Base-by-base conservation (phyloP, 2,797 vertebrate genomes). In the Cynodonichthys magdalenae region DNA sequence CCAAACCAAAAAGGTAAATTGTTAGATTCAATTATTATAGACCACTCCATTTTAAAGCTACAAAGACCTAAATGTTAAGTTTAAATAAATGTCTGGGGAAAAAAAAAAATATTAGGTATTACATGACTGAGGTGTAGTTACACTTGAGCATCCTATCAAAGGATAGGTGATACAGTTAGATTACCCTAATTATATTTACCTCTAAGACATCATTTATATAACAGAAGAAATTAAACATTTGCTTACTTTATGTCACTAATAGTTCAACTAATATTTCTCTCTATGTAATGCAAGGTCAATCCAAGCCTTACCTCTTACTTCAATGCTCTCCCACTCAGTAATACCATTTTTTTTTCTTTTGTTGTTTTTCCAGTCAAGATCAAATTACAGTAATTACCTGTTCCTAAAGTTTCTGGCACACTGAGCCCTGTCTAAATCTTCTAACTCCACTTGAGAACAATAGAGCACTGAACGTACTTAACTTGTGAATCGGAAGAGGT, bases 331-430 rank as follows among this genome's bases (percentile, higher is more conserved):
- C 66, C 72, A 72, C 74, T 15, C 24, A 63, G 78, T 57, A 71
- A 63, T 46, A 53, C 65, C 57, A 63, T 53, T 41, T 19, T 36
- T 70, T 79, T 54, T 59, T 69, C 60, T 53, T 71, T 60, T 74
- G 55, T 64, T 69, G 66, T 69, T 76, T 74, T 56, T 0, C 78
- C 59, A 55, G 74, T 85, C 34, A 57, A 54, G 81, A 75, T 90
- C 71, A 74, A 61, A 73, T 89, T 71, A 74, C 83, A 66, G 63
- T 78, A 82, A 86, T 79, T 70, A 81, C 66, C 71, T 59, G 59
- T 49, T 76, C 53, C 63, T 48, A 75, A 76, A 57, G 65, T 52
- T 71, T 70, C 55, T 68, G 66, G 69, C 57, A 76, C 66, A 71
- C 14, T 0, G 15, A 70, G 48, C 57, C 29, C 63, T 31, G 63